Evolutionary conservation across 1,140 invertebrate genomes (phyloP).

Genomic region (Drosophila paulistorum): DNA sequence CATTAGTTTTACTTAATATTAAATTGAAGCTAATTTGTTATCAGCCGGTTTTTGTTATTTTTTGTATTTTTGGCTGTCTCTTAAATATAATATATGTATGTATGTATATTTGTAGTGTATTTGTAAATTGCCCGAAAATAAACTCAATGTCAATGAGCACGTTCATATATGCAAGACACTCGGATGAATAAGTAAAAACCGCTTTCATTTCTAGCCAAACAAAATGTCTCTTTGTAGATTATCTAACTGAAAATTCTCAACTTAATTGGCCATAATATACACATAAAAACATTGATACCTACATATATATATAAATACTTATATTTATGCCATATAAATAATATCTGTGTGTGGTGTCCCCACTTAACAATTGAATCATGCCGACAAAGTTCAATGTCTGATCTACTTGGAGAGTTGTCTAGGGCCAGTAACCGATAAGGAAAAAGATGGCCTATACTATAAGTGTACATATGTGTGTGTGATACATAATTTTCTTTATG

Average conservation of each 20-base stretch:
- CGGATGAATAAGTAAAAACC: slow-evolving; percentile 16
- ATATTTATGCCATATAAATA: not conserved
- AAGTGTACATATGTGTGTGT: slow-evolving; percentile 1
- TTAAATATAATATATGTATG: not conserved
- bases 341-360: not conserved
- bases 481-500: too few relatives aligned
- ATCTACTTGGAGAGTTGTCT: slow-evolving; percentile 6
- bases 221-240: slow-evolving; percentile 59
- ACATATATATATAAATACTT: not conserved
- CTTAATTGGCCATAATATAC: slow-evolving; percentile 14
- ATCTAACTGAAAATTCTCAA: slow-evolving; percentile 55
- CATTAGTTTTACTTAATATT: too few relatives aligned
- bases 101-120: not conserved
- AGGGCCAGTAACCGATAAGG: slow-evolving; percentile 25
- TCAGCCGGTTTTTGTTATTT: slow-evolving; percentile 29
- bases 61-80: too few relatives aligned
- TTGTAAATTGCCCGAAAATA: slow-evolving; percentile 61
- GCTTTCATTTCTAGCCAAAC: slow-evolving; percentile 8
- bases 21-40: not conserved
- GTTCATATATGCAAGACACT: slow-evolving; percentile 26
- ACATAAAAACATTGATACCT: not conserved
- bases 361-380: not conserved
- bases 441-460: not conserved
- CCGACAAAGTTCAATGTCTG: slow-evolving; percentile 12
- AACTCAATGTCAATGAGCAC: slow-evolving; percentile 76